Evolutionary conservation across 1,140 invertebrate species (phyloP).

Genomic region (Grapholita molesta): DNA sequence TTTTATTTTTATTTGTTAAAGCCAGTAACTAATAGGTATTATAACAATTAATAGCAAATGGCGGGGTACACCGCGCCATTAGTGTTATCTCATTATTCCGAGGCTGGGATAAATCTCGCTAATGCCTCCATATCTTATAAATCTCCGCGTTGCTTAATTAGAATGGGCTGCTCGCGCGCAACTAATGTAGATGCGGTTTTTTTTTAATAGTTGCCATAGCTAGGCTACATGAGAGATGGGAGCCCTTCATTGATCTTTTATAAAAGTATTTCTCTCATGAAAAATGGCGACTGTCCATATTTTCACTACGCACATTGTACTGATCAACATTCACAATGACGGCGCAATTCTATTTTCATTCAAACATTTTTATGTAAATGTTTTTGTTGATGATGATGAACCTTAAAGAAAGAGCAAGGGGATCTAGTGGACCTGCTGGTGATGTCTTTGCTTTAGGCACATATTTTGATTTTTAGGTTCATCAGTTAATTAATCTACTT

Average conservation of each 20-base stretch:
- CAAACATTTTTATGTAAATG: too few relatives aligned
- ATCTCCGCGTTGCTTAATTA: conserved; percentile 70
- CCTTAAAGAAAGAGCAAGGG: too few relatives aligned
- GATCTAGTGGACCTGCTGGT: too few relatives aligned
- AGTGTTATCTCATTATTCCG: conserved; percentile 64
- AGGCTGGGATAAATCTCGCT: conserved; percentile 63
- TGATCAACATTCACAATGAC: too few relatives aligned
- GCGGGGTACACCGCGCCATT: conserved; percentile 45
- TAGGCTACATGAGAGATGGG: not conserved
- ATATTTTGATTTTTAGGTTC: not conserved
- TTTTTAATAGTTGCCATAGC: not conserved
- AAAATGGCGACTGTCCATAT: not conserved
- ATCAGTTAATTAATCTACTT: not conserved
- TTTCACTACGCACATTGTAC: too few relatives aligned
- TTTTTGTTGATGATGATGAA: too few relatives aligned
- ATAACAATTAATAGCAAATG: conserved; percentile 25
- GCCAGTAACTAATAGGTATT: not conserved
- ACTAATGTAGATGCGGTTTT: conserved; percentile 22
- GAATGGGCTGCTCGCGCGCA: conserved; percentile 45
- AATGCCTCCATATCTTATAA: conserved; percentile 72
- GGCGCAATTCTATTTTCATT: too few relatives aligned
- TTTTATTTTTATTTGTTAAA: not conserved
- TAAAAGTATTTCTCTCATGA: not conserved
- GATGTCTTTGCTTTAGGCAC: too few relatives aligned
- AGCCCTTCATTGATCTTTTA: not conserved